phyloP scores from a whole-genome alignment of 2,888 invertebrate species.

The Danaus chrysippus region DNA sequence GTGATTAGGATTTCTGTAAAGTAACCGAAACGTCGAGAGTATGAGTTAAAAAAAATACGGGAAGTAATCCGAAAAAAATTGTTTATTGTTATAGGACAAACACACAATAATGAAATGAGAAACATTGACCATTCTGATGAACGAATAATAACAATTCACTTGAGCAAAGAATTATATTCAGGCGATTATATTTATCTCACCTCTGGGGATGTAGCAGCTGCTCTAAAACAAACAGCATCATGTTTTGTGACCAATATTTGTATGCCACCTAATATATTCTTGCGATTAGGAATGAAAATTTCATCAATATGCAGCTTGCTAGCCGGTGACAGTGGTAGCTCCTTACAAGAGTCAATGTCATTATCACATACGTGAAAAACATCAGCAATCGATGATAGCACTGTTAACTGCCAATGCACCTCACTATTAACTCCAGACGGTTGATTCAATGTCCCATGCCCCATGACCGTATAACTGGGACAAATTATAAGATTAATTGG shows the following conservation, averaged over 20 bases:
- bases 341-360: conserved; percentile 43
- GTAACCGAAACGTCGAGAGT: too few relatives aligned
- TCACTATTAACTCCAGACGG: conserved; percentile 40
- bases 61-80: too few relatives aligned
- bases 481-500: not conserved
- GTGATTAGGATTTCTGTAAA: too few relatives aligned
- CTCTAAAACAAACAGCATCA: conserved; percentile 59
- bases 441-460: conserved; percentile 50
- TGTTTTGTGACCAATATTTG: conserved; percentile 50
- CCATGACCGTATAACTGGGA: conserved; percentile 60
- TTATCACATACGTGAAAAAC: conserved; percentile 64
- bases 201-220: conserved; percentile 51
- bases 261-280: conserved; percentile 63
- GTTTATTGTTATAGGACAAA: too few relatives aligned
- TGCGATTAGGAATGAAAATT: conserved; percentile 62
- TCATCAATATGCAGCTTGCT: conserved; percentile 59
- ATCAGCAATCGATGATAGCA: conserved; percentile 47
- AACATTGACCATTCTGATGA: too few relatives aligned
- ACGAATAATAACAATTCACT: too few relatives aligned
- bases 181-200: conserved; percentile 36
- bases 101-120: too few relatives aligned
- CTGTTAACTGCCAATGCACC: conserved; percentile 59
- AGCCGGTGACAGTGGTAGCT: conserved; percentile 41
- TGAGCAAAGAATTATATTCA: too few relatives aligned
- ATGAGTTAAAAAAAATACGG: too few relatives aligned